phyloP scores from a whole-genome alignment of 2,113 vertebrate genomes.

The Polypterus senegalus region DNA sequence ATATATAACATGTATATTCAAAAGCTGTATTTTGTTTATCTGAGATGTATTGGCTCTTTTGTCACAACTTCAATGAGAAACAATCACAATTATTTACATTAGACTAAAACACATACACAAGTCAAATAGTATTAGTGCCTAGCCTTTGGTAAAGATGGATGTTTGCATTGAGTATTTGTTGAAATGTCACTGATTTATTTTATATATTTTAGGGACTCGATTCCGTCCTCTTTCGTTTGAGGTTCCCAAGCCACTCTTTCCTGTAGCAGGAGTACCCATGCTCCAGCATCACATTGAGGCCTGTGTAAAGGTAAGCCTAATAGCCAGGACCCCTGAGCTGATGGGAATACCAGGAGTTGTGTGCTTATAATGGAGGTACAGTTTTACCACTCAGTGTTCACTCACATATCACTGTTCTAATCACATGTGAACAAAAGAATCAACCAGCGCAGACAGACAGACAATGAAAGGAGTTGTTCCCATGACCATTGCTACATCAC shows the following conservation, averaged over 20 bases:
- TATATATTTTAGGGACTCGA: conserved; percentile 58
- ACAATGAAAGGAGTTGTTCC: no score
- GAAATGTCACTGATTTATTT: background rate
- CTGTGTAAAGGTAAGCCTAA: conserved; percentile 65
- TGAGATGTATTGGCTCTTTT: background rate
- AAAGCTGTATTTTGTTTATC: background rate
- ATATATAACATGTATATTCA: no score
- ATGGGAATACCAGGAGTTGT: no score
- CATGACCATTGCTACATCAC: no score
- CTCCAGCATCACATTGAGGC: conserved; percentile 92
- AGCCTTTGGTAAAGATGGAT: background rate
- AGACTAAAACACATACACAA: background rate
- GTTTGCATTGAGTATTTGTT: conserved; percentile 2
- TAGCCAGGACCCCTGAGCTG: no score
- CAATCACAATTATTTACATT: background rate
- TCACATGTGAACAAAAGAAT: no score
- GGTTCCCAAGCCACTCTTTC: conserved; percentile 91
- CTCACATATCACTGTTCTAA: no score
- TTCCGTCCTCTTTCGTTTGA: conserved; percentile 93
- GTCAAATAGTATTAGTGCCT: accelerated
- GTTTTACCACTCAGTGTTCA: no score
- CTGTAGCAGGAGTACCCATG: conserved; percentile 93
- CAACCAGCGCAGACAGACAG: no score
- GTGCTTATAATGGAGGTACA: no score
- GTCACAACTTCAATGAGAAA: background rate